Base-by-base conservation (phyloP, 2,797 vertebrate species). In the Adrianichthys oophorus region DNA sequence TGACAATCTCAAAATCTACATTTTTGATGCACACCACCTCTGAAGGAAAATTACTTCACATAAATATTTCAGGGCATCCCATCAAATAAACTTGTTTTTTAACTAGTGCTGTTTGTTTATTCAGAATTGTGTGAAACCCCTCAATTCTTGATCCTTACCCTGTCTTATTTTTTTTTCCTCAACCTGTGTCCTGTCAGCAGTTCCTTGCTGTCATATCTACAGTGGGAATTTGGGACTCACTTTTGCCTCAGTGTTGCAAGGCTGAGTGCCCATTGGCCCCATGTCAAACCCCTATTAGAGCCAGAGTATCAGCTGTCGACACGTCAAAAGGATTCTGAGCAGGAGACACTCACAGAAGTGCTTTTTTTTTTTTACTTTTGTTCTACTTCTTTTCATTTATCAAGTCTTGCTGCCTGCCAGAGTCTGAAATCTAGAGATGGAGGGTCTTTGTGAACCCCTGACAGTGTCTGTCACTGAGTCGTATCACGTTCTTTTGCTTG, bases 311-410 rank as follows among this genome's bases (percentile, higher is more conserved):
- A 80, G 69, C 75, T 73, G 80, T 78, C 82, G 44, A 68, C 63
- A 41, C 69, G 80, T 83, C 80, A 85, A 68, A 78, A 74, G 46
- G 58, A 66, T 72, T 74, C 65, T 0, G 23, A 62, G 70, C 64
- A 76, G 65, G 60, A 75, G 66, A 59, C 65, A 55, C 57, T 74
- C 72, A 55, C 59, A n/a, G n/a, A 65, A 69, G 49, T 66, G 79
- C 72, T 73, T 80, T 80, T 29, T 21, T 29, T 21, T 29, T 75
- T 54, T 0, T 71, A 82, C 76, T 82, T 85, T 83, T 82, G 71
- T 86, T 82, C 70, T 54, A 41, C 68, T 64, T 68, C 56, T 78
- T 82, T 80, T 84, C 79, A 79, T 80, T 80, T 71, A 71, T 82
- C 81, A 66, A 76, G 69, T 54, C 62, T 58, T 66, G 1, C 74